Base-by-base conservation (phyloP, 2,888 invertebrate genomes). In the Lathronympha strigana region DNA sequence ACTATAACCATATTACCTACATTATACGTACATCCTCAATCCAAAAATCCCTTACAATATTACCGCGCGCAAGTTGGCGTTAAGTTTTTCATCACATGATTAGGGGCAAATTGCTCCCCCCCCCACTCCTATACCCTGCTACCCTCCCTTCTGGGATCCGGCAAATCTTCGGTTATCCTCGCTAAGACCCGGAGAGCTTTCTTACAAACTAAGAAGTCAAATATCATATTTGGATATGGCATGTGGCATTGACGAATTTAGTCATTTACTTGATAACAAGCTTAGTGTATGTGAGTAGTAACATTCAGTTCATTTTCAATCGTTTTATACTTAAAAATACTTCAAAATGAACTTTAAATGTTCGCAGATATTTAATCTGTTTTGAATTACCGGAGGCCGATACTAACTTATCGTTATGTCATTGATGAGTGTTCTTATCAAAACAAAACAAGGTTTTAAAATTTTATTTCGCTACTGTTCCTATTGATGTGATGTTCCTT, bases 31-130 rank as follows among this genome's bases (percentile, higher is more conserved):
- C 3, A 33, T 33, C 25, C 23, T 25, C 43, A 13, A 49, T 63
- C 55, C 40, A 54, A 31, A 50, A 49, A 40, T 58, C 51, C 53
- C 53, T 53, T 40, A 51, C 51, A 15, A 36, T 58, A 58, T 60
- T 36, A 38, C 36, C 43, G 19, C 50, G 58, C 47, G 58, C 50
- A 76, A 75, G 75, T 73, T 76, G 75, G 81, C 77, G 84, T 77
- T 83, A 87, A 90, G 90, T 90, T 91, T 90, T 87, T 88, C 89
- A 90, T 89, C 87, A 87, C 87, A 82, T 90, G 86, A 87, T 90
- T 88, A 88, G 80, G 82, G 77, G 84, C 73, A 84, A 87, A 87
- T 88, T 86, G 80, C 78, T 76, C 80, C 77, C 77, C 74, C 74
- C 70, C 69, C 63, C 69, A n/a, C 54, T 67, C 62, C 72, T 71